Percentiles rank a stretch among this genome's conserved stretches.
phyloP scores from a whole-genome alignment of 2,888 invertebrate genomes.

The Heliconius charithonia region DNA sequence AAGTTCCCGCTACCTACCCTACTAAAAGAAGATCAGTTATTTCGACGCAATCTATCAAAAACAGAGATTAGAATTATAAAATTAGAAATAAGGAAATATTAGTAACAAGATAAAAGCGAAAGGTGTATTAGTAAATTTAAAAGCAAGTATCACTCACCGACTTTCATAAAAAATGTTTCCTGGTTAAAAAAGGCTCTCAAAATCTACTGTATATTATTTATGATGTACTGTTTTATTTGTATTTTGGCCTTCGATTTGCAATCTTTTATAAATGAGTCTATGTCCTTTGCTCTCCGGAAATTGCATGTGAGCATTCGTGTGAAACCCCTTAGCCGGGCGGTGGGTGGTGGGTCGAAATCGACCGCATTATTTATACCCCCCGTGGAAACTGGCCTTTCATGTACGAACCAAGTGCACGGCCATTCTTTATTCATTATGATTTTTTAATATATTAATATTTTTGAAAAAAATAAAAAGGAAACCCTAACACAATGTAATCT shows the following conservation, averaged over 20 bases:
- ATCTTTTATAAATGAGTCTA: conserved; percentile 35
- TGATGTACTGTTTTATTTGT: not conserved
- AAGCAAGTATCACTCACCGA: not conserved
- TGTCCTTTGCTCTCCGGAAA: conserved; percentile 42
- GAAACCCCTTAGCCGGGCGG: conserved; percentile 36
- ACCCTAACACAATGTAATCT: too few relatives aligned
- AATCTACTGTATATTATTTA: not conserved
- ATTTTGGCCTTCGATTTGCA: conserved; percentile 21
- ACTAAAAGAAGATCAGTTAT: too few relatives aligned
- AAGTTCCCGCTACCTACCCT: too few relatives aligned
- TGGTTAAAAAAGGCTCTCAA: not conserved
- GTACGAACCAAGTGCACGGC: conserved; percentile 20
- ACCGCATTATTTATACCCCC: conserved; percentile 45
- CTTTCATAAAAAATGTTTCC: not conserved
- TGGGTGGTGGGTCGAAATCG: conserved; percentile 33
- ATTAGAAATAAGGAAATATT: not conserved
- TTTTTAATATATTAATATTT: too few relatives aligned
- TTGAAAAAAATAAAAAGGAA: not conserved
- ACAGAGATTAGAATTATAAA: too few relatives aligned
- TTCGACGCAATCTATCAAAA: too few relatives aligned
- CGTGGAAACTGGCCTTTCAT: conserved; percentile 37
- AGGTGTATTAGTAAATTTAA: not conserved
- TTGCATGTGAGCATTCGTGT: conserved; percentile 41
- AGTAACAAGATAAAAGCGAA: not conserved
- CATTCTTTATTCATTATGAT: not conserved